phyloP scores from a whole-genome alignment of 2,888 invertebrate genomes.

The Sinopyrophorus schimmeli region DNA sequence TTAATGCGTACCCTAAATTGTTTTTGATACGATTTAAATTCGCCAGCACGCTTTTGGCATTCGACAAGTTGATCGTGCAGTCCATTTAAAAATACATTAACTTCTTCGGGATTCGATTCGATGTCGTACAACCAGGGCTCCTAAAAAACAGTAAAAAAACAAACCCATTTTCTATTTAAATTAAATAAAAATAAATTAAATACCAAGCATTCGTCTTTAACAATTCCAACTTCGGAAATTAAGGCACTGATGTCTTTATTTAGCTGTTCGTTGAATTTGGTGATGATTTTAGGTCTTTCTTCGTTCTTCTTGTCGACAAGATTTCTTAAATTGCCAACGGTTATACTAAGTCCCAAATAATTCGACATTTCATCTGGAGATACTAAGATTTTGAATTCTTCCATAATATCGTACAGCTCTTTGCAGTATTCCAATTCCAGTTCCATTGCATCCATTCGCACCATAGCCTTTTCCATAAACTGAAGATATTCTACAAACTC shows the following conservation, averaged over 20 bases:
- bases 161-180: no score
- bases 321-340: slow-evolving; percentile 66
- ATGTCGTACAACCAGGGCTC: slow-evolving; percentile 75
- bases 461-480: slow-evolving; percentile 69
- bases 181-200: background rate
- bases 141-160: slow-evolving; percentile 54
- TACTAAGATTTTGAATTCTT: slow-evolving; percentile 74
- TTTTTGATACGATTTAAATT: slow-evolving; percentile 81
- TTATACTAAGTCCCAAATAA: slow-evolving; percentile 65
- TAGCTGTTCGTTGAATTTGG: slow-evolving; percentile 71
- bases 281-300: slow-evolving; percentile 69
- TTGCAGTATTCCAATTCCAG: slow-evolving; percentile 76
- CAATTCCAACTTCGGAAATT: slow-evolving; percentile 70
- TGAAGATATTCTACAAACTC: slow-evolving; percentile 74
- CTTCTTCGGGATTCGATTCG: slow-evolving; percentile 69
- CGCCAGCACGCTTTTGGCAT: slow-evolving; percentile 70
- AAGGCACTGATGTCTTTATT: slow-evolving; percentile 77
- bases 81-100: slow-evolving; percentile 65
- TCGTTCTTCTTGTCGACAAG: slow-evolving; percentile 71
- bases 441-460: slow-evolving; percentile 71
- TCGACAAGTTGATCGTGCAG: slow-evolving; percentile 65
- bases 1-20: slow-evolving; percentile 70
- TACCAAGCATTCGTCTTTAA: slow-evolving; percentile 71
- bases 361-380: slow-evolving; percentile 72
- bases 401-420: slow-evolving; percentile 82